These are phyloP conservation scores for Willowsia nigromaculata DNA, from an alignment of 2,888 invertebrate species.

Conservation along the genomic window DNA sequence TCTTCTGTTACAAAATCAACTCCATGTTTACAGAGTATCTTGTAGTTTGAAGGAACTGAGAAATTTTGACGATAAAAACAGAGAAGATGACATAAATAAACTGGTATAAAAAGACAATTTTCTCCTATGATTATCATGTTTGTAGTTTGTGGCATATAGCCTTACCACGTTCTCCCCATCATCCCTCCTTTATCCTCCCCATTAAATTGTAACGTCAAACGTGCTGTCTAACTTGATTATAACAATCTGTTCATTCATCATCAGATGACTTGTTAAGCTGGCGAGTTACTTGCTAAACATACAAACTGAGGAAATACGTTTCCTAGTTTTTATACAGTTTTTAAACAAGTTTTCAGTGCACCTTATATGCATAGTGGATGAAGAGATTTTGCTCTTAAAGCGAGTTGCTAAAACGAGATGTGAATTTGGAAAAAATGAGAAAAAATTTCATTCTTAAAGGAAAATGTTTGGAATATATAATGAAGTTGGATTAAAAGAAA, in stretches of 20 bases:
- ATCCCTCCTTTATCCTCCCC: background rate
- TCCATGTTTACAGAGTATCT: constrained; percentile 10
- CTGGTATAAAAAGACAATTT: constrained; percentile 4
- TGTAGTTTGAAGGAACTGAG: background rate
- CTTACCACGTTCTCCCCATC: background rate
- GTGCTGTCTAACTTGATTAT: constrained; percentile 49
- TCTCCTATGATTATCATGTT: background rate
- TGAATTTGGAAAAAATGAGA: background rate
- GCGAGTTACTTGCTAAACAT: background rate
- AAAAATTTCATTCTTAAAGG: background rate
- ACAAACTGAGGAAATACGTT: too few relatives aligned
- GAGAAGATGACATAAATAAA: constrained; percentile 9
- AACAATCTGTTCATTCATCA: constrained; percentile 49
- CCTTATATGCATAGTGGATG: too few relatives aligned
- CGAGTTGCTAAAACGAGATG: too few relatives aligned
- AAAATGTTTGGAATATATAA: background rate
- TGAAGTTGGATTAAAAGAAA: background rate
- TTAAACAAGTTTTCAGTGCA: too few relatives aligned
- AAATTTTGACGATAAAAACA: background rate
- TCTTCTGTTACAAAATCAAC: background rate
- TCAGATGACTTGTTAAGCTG: background rate
- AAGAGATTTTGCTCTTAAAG: too few relatives aligned
- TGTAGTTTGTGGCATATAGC: background rate
- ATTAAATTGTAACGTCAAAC: constrained; percentile 43
- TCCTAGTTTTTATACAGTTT: too few relatives aligned